phyloP scores from a whole-genome alignment of 2,888 invertebrate genomes.

The Carabus problematicus region DNA sequence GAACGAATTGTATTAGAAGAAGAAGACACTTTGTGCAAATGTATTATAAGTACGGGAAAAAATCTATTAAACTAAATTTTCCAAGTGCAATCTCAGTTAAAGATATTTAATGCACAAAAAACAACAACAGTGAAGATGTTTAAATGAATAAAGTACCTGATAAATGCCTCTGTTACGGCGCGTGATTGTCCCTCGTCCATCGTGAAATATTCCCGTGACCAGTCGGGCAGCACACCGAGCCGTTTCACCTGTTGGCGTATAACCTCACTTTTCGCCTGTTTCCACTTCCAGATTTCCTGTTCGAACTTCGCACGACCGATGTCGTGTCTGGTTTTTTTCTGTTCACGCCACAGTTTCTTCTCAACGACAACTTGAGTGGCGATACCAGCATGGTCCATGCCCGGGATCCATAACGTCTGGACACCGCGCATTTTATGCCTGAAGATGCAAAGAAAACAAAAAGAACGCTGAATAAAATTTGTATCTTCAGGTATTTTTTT shows the following conservation, averaged over 20 bases:
- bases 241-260: conserved; percentile 76
- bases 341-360: conserved; percentile 90
- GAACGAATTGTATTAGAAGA: no score
- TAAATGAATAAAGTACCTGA: no score
- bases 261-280: conserved; percentile 67
- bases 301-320: conserved; percentile 94
- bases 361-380: conserved; percentile 99
- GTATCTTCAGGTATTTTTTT: no score
- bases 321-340: conserved; percentile 86
- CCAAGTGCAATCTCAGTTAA: no score
- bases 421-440: conserved; percentile 94
- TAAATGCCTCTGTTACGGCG: conserved; percentile 95
- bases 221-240: conserved; percentile 93
- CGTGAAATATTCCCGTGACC: conserved; percentile 93
- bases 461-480: background rate
- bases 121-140: no score
- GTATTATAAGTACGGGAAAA: no score
- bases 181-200: conserved; percentile 90
- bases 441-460: conserved; percentile 39
- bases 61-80: no score
- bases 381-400: conserved; percentile 99
- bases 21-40: no score
- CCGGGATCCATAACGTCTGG: conserved; percentile 95
- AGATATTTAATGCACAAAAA: no score
- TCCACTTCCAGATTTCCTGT: conserved; percentile 96